Conservation (phyloP, 2,797 vertebrate genomes). For the Graptemys geographica region DNA sequence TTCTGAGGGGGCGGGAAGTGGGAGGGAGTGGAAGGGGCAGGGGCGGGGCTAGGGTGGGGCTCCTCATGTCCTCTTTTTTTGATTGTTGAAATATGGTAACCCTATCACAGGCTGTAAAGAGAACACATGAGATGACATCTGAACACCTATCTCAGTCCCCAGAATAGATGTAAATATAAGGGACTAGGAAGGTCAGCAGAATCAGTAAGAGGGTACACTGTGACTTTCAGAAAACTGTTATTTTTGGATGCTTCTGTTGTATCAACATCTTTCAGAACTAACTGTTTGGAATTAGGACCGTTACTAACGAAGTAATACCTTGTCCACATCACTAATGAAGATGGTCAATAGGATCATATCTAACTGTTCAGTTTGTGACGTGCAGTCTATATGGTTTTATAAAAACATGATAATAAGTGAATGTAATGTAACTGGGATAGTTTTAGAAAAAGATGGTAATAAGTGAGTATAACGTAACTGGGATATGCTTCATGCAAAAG, state of each 20-base stretch:
- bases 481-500: no score
- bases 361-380: constrained; percentile 16
- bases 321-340: not conserved
- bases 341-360: constrained; percentile 48
- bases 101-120: not conserved
- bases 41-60: no score
- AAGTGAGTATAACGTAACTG: no score
- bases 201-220: constrained; percentile 1
- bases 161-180: constrained; percentile 27
- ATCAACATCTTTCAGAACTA: constrained; percentile 42
- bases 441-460: no score
- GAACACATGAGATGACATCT: constrained; percentile 23
- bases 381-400: no score
- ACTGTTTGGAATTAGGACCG: constrained; percentile 27
- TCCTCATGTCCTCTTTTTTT: no score
- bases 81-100: no score
- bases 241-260: constrained; percentile 51
- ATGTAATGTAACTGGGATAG: no score
- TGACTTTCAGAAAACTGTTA: constrained; percentile 31
- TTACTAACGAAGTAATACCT: constrained; percentile 29
- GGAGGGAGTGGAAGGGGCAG: no score
- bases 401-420: no score
- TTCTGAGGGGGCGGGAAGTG: no score
- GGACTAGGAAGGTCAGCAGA: constrained; percentile 30
- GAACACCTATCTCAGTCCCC: not conserved